Conservation (phyloP, 1,140 invertebrate species). For the Platyscapa corneri region DNA sequence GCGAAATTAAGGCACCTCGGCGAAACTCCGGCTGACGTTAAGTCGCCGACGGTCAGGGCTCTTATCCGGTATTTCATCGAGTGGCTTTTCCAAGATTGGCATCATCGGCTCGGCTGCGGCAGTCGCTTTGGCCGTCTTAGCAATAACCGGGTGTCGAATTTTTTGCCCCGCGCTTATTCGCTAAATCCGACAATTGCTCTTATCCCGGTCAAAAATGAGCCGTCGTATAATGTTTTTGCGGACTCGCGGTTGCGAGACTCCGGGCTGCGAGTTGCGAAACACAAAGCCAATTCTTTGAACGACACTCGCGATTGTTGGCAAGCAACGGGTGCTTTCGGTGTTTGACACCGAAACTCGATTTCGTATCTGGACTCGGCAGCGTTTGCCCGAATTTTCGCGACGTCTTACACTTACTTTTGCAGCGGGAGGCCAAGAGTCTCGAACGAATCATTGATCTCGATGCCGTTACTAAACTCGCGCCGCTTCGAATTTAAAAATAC, state of each 20-base stretch:
- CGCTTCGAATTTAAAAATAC: too few relatives aligned
- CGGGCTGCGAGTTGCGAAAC: not conserved
- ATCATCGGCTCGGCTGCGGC: not conserved
- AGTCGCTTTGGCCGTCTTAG: too few relatives aligned
- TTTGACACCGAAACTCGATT: not conserved
- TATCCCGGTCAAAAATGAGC: not conserved
- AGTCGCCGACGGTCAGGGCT: conserved; percentile 17
- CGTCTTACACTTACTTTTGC: too few relatives aligned
- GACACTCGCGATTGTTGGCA: not conserved
- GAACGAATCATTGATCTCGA: too few relatives aligned
- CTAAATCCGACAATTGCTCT: conserved; percentile 5
- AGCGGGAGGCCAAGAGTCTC: too few relatives aligned
- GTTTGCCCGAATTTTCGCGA: too few relatives aligned
- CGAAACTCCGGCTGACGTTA: conserved; percentile 28
- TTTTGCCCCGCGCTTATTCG: conserved; percentile 5
- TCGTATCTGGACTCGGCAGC: too few relatives aligned
- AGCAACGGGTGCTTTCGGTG: not conserved
- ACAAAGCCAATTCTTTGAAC: not conserved
- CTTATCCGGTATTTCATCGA: conserved; percentile 37
- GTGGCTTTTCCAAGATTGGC: conserved; percentile 15
- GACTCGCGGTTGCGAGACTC: not conserved
- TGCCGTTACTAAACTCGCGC: too few relatives aligned
- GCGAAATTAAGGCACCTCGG: too few relatives aligned
- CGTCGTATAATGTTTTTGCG: not conserved
- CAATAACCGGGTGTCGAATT: not conserved